phyloP scores from a whole-genome alignment of 2,113 vertebrate species.

The Pimephales promelas region DNA sequence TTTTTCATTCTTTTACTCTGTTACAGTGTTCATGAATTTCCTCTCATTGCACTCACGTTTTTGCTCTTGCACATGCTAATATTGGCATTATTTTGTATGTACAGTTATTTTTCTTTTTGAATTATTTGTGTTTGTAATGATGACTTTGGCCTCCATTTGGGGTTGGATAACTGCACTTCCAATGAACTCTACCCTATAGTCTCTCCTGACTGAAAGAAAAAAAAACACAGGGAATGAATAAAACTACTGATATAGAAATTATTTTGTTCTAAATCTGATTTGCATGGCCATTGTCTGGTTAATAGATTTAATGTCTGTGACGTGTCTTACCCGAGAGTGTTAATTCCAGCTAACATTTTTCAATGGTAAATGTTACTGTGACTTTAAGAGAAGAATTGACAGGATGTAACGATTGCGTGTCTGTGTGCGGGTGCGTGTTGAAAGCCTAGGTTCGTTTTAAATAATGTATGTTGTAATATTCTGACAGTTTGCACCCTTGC shows the following conservation, averaged over 20 bases:
- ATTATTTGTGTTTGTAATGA: slow-evolving; percentile 42
- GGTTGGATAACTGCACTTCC: slow-evolving; percentile 49
- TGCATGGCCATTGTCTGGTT: slow-evolving; percentile 50
- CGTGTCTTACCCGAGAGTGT: slow-evolving; percentile 36
- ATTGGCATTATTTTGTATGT: slow-evolving; percentile 53
- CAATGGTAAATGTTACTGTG: slow-evolving; percentile 44
- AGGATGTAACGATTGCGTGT: slow-evolving; percentile 22
- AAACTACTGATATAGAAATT: slow-evolving; percentile 39
- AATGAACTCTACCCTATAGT: slow-evolving; percentile 25
- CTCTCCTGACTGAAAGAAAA: slow-evolving; percentile 1
- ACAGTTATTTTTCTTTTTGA: slow-evolving; percentile 27
- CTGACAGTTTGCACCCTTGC: slow-evolving; percentile 39
- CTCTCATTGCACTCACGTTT: slow-evolving; percentile 18
- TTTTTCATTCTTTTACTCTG: slow-evolving; percentile 6
- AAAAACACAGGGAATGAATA: slow-evolving; percentile 27
- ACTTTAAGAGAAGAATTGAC: slow-evolving; percentile 41
- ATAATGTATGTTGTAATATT: slow-evolving; percentile 42
- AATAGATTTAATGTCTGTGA: slow-evolving; percentile 44
- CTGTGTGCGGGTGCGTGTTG: slow-evolving; percentile 12
- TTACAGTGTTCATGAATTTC: neutral
- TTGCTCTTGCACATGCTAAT: slow-evolving; percentile 50
- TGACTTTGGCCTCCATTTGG: slow-evolving; percentile 8
- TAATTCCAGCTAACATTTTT: slow-evolving; percentile 37
- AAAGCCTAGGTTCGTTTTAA: slow-evolving; percentile 14
- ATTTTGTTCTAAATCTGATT: slow-evolving; percentile 47